These are phyloP conservation scores for Chondrosia reniformis DNA, from an alignment of 37 sponge, comb jelly and placozoan species.

Conservation along the genomic window DNA sequence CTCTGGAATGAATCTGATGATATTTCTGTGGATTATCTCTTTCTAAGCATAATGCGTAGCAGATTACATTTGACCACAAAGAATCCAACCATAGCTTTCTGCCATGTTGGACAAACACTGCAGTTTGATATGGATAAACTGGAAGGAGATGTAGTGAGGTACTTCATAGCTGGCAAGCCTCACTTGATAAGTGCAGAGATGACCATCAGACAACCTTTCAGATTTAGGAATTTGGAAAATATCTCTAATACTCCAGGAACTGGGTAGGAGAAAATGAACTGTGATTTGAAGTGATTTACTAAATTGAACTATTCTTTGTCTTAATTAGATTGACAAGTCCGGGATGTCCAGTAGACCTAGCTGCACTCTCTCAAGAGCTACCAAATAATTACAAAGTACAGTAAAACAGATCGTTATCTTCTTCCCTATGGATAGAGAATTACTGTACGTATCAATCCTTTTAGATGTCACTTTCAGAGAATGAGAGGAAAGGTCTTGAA, in stretches of 20 bases:
- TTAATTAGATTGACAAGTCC: background rate
- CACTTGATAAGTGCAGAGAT: conserved; percentile 15
- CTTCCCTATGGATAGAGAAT: too few species aligned
- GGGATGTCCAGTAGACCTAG: background rate
- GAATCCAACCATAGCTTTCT: too few species aligned
- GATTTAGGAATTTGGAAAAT: conserved; percentile 54
- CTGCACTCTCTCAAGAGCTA: background rate
- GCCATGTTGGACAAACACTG: too few species aligned
- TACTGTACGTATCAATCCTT: too few species aligned
- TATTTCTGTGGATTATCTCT: too few species aligned
- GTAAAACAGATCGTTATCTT: too few species aligned
- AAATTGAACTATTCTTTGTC: background rate
- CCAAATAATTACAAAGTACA: background rate
- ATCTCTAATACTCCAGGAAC: too few species aligned
- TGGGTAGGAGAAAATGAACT: too few species aligned
- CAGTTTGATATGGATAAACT: conserved; percentile 50
- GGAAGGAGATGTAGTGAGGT: conserved; percentile 54
- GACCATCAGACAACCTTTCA: conserved; percentile 50
- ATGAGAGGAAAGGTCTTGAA: conserved; percentile 51
- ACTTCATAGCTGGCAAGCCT: conserved; percentile 73
- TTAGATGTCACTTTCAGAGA: conserved; percentile 36
- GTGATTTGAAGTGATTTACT: too few species aligned
- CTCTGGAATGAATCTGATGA: too few species aligned
- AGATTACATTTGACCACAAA: too few species aligned
- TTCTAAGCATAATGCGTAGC: too few species aligned